Evolutionary conservation across 92 coral and sea anemone genomes (phyloP).

Genomic region (Diadumene lineata): DNA sequence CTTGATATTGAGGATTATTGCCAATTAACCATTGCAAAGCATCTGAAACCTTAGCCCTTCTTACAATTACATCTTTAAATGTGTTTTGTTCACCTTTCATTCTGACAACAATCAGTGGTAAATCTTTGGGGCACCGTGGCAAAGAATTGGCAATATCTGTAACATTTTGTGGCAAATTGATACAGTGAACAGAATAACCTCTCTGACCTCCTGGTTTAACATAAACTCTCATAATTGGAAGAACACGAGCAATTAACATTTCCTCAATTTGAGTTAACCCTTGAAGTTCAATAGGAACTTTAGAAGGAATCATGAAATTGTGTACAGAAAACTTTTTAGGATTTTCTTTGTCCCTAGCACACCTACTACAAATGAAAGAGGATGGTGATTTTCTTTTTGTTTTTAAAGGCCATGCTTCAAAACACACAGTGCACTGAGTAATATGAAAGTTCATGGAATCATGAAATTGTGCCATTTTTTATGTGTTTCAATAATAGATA

Average conservation of each 20-base stretch:
- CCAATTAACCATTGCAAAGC: conserved; percentile 62
- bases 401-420: conserved; percentile 58
- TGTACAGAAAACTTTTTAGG: conserved; percentile 60
- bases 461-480: conserved; percentile 38
- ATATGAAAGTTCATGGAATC: conserved; percentile 49
- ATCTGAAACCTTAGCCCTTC: conserved; percentile 55
- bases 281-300: conserved; percentile 55
- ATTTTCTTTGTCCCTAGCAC: conserved; percentile 50
- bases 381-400: background rate
- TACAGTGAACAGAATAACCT: conserved; percentile 57
- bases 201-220: conserved; percentile 84
- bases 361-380: conserved; percentile 47
- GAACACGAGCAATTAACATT: conserved; percentile 72
- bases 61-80: conserved; percentile 64
- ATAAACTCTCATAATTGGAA: conserved; percentile 63
- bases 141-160: conserved; percentile 57
- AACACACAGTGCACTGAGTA: conserved; percentile 52
- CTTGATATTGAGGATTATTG: conserved; percentile 62
- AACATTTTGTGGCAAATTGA: conserved; percentile 69
- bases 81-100: conserved; percentile 59
- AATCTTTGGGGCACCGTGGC: conserved; percentile 69
- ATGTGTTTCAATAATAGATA: too few relatives aligned
- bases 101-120: conserved; percentile 68
- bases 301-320: conserved; percentile 67
- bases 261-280: conserved; percentile 72